Evolutionary conservation across 2,888 invertebrate species (phyloP).

Genomic region (Lycia hirtaria): DNA sequence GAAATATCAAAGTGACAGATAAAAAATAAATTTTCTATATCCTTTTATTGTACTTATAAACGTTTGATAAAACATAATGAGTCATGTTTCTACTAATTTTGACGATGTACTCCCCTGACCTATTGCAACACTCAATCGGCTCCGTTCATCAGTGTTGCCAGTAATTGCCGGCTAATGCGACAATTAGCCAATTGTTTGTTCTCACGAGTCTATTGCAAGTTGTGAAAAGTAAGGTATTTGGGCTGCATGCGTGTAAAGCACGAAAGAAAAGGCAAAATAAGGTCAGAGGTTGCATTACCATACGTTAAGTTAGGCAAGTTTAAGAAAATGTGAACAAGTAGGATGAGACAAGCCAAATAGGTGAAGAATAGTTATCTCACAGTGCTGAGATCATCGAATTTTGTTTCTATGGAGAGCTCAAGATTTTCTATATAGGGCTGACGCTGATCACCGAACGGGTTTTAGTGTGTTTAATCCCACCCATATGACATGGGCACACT

Average conservation of each 20-base stretch:
- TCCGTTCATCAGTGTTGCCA: constrained; percentile 30
- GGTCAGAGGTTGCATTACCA: constrained; percentile 21
- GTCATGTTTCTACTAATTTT: background rate
- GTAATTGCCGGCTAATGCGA: constrained; percentile 34
- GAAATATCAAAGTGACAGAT: no score
- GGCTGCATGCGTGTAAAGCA: constrained; percentile 31
- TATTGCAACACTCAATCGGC: constrained; percentile 34
- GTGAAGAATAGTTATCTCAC: no score
- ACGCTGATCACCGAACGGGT: no score
- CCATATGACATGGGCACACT: no score
- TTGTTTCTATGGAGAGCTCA: no score
- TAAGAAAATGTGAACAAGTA: background rate
- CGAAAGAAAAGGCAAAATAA: constrained; percentile 3
- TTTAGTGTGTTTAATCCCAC: no score
- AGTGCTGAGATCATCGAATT: no score
- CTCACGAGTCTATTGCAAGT: constrained; percentile 38
- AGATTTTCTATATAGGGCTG: no score
- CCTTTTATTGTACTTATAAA: no score
- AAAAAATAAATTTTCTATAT: no score
- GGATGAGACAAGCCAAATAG: background rate
- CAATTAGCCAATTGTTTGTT: constrained; percentile 37
- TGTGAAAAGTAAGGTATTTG: constrained; percentile 31
- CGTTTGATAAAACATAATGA: background rate
- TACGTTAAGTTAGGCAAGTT: background rate
- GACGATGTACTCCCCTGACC: constrained; percentile 2